Percentiles rank a stretch among this genome's conserved stretches.
Evolutionary conservation across 2,113 vertebrate genomes (phyloP).

Genomic region (Mixornis gularis): DNA sequence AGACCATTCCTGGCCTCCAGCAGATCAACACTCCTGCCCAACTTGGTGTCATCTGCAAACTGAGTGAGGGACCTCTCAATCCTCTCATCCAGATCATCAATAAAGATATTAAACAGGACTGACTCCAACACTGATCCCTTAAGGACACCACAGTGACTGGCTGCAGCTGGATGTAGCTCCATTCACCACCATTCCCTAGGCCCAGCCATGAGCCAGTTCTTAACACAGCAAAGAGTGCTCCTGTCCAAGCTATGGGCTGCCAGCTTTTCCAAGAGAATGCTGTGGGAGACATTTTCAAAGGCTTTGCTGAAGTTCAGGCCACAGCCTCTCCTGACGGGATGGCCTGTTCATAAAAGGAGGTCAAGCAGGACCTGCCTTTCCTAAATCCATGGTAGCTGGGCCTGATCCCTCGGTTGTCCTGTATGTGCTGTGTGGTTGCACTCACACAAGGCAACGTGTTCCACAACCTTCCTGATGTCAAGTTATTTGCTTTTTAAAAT

Average conservation of each 20-base stretch:
- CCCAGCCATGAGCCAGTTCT: not conserved
- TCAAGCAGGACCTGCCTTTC: no score
- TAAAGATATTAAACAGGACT: not conserved
- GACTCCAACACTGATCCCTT: not conserved
- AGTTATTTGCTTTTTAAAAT: not conserved
- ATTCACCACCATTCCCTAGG: not conserved
- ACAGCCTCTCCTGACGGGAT: not conserved
- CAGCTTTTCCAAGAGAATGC: not conserved
- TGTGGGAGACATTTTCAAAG: not conserved
- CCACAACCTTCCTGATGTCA: fast-evolving
- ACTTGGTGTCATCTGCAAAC: no score
- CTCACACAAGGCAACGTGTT: no score
- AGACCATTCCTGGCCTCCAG: not conserved
- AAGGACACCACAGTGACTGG: not conserved
- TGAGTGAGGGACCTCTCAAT: not conserved
- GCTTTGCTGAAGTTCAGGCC: not conserved
- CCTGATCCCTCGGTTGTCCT: not conserved
- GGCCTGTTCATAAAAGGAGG: not conserved
- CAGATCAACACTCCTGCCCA: no score
- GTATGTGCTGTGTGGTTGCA: not conserved
- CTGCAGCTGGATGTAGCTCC: no score
- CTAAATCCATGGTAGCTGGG: not conserved
- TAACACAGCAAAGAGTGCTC: not conserved
- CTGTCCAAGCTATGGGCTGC: not conserved
- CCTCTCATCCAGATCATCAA: not conserved